Evolutionary conservation across 2,113 vertebrate genomes (phyloP).

Genomic region (Coturnix japonica): DNA sequence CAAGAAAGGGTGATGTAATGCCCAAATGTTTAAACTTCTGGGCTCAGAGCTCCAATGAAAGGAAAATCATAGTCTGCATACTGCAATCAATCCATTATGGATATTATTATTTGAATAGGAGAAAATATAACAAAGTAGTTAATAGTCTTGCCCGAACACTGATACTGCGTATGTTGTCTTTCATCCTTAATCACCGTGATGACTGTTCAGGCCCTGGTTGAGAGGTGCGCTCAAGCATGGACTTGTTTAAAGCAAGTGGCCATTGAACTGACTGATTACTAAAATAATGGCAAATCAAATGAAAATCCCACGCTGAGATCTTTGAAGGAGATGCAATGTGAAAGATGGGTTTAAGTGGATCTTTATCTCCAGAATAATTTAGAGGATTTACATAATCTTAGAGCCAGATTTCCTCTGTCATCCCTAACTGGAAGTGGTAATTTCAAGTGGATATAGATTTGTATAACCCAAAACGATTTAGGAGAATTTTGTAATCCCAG

Average conservation of each 20-base stretch:
- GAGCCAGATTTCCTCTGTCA: not conserved
- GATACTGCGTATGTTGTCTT: fast-evolving
- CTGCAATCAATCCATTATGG: not conserved
- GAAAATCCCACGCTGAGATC: not conserved
- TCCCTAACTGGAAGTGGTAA: not conserved
- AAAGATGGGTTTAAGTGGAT: not conserved
- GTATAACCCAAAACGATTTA: not conserved
- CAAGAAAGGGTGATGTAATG: conserved; percentile 53
- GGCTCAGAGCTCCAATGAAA: not conserved
- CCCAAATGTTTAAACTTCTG: conserved; percentile 49
- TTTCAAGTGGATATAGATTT: not conserved
- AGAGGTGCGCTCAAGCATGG: not conserved
- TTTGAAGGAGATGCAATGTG: not conserved
- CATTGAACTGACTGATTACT: not conserved
- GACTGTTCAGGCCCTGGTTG: not conserved
- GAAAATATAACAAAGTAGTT: not conserved
- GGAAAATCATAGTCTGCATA: not conserved
- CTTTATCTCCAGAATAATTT: not conserved
- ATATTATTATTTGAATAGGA: not conserved
- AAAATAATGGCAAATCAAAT: not conserved
- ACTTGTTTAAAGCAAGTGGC: not conserved
- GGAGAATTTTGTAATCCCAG: not conserved
- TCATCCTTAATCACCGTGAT: fast-evolving
- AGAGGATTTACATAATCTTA: not conserved
- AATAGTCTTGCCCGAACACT: not conserved